Base-by-base conservation (phyloP, 2,797 vertebrate genomes). In the Chelon labrosus region DNA sequence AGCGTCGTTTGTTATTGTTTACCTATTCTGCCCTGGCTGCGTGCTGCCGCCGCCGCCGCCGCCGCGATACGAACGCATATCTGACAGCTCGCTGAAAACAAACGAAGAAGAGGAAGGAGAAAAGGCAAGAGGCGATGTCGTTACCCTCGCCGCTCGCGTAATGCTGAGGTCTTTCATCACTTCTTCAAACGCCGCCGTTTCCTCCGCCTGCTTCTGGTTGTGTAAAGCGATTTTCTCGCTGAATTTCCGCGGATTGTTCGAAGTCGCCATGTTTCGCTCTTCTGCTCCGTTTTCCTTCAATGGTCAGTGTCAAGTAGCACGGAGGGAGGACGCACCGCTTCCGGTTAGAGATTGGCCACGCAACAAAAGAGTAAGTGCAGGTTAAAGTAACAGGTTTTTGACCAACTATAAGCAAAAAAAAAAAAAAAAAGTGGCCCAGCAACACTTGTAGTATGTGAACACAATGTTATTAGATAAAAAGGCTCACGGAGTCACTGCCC, bases 221-320 rank as follows among this genome's bases (percentile, higher is more conserved):
- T 97, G 96, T 88, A 97, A 90, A 71, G 96, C 96, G 89, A 97
- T 97, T 94, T 97, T 97, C 93, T 97, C 96, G 94, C 96, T 97
- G 88, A 97, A 97, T 96, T 97, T 97, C 92, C 96, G 95, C 92
- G 96, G 96, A 96, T 97, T 97, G 95, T 95, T 97, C 93, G 95
- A 95, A 91, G 96, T 96, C 95, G 96, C 96, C 96, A 97, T 96
- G 95, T 96, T 96, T 95, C 94, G 94, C 93, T 93, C 93, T 83
- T 89, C 95, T 93, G 94, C 94, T 93, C 93, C 91, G 91, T 92
- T 94, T 90, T 90, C 82, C 77, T 64, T 77, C 88, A 73, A 19
- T 77, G 81, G 69, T 66, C 72, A 70, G 59, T 5, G 84, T 88
- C 79, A 86, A 90, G 80, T 6, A 7, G 1, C 17, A 7, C 22